Percentiles rank a stretch among this genome's conserved stretches.
phyloP scores from a whole-genome alignment of 2,113 vertebrate genomes.

The Urocolius indicus region DNA sequence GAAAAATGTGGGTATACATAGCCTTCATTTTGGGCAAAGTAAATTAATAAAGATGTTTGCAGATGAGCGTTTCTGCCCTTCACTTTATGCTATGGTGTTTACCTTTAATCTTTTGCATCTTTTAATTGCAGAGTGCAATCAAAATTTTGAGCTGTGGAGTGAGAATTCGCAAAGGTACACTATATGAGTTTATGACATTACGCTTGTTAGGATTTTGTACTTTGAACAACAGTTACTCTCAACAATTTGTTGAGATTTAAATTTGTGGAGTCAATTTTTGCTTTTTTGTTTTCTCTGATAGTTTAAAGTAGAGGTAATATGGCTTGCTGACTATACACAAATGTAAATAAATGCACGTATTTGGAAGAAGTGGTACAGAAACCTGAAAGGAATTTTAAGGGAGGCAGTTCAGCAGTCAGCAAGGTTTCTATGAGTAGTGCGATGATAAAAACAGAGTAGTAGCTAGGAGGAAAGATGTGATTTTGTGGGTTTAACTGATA shows the following conservation, averaged over 20 bases:
- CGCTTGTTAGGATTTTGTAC: neutral
- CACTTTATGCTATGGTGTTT: neutral
- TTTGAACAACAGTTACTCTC: too few species aligned
- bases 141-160: neutral
- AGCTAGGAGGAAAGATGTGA: neutral
- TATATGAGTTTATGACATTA: neutral
- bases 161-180: neutral
- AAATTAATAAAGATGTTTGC: neutral
- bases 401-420: neutral
- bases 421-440: neutral
- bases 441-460: neutral
- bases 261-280: neutral
- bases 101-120: neutral
- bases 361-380: neutral
- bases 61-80: neutral
- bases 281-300: neutral
- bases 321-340: neutral
- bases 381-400: neutral
- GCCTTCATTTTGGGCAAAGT: neutral
- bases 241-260: neutral
- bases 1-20: neutral
- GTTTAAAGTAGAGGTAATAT: neutral
- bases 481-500: neutral
- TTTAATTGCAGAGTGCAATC: neutral
- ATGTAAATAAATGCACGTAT: neutral